Evolutionary conservation across 2,888 invertebrate genomes (phyloP).

Genomic region (Isotomurus palustris): DNA sequence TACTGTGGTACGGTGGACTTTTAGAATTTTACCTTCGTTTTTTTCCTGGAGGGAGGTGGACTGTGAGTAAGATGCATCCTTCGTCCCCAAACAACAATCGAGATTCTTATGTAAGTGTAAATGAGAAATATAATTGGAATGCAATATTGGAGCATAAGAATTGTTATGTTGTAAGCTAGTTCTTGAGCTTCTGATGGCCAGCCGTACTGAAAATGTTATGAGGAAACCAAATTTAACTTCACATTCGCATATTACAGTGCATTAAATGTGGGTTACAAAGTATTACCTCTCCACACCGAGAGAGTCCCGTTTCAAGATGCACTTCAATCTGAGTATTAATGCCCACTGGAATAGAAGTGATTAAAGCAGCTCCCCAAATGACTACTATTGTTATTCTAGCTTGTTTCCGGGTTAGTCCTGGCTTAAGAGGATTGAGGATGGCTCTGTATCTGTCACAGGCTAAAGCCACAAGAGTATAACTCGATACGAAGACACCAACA

Average conservation of each 20-base stretch:
- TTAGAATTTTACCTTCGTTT: not conserved
- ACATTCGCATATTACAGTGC: not conserved
- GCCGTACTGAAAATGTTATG: slow-evolving; percentile 47
- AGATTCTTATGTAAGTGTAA: slow-evolving; percentile 80
- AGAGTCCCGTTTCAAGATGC: slow-evolving; percentile 8
- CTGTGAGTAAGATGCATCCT: slow-evolving; percentile 52
- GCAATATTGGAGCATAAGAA: slow-evolving; percentile 76
- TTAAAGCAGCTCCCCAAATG: slow-evolving; percentile 71
- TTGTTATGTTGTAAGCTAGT: slow-evolving; percentile 68
- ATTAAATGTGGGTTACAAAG: not conserved
- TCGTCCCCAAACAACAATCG: slow-evolving; percentile 79
- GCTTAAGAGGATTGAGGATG: slow-evolving; percentile 74
- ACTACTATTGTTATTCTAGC: slow-evolving; percentile 64
- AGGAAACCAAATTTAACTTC: not conserved
- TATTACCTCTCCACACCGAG: slow-evolving; percentile 30
- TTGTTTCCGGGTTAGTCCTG: slow-evolving; percentile 67
- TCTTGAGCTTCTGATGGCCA: slow-evolving; percentile 64
- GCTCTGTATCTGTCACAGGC: slow-evolving; percentile 84
- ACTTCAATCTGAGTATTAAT: slow-evolving; percentile 57
- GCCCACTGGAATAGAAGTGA: slow-evolving; percentile 67
- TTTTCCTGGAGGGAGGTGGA: not conserved
- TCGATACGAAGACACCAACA: slow-evolving; percentile 60
- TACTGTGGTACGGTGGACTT: not conserved
- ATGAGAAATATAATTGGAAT: slow-evolving; percentile 72
- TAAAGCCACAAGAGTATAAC: slow-evolving; percentile 84